Percentiles rank a stretch among this genome's conserved stretches.
Evolutionary conservation across 1,140 invertebrate genomes (phyloP).

Genomic region (Manduca sexta): DNA sequence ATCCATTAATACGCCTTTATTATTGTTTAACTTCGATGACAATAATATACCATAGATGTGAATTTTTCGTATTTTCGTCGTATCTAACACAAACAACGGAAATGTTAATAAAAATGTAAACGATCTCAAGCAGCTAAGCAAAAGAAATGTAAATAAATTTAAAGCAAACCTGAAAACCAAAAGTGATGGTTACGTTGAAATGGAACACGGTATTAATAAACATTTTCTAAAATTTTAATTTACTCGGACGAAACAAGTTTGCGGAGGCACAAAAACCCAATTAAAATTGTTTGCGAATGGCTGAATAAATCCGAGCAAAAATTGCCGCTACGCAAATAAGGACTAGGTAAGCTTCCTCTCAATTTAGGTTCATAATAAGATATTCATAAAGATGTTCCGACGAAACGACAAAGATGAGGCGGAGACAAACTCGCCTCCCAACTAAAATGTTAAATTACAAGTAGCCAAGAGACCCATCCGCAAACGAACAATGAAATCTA

Average conservation of each 20-base stretch:
- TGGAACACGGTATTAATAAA: constrained; percentile 6
- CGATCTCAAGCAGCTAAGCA: too few relatives aligned
- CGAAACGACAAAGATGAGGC: constrained; percentile 37
- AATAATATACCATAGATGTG: too few relatives aligned
- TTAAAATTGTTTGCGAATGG: constrained; percentile 68
- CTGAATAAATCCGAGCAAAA: constrained; percentile 59
- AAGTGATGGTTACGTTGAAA: constrained; percentile 1
- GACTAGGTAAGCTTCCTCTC: constrained; percentile 60
- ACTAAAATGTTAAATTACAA: constrained; percentile 56
- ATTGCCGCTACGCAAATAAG: constrained; percentile 61
- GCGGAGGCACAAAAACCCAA: constrained; percentile 61
- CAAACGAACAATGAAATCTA: constrained; percentile 19
- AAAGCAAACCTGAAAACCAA: too few relatives aligned
- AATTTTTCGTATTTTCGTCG: too few relatives aligned
- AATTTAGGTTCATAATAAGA: constrained; percentile 68
- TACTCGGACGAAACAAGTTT: constrained; percentile 44
- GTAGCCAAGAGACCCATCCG: constrained; percentile 21
- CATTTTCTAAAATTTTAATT: constrained; percentile 19
- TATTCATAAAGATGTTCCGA: constrained; percentile 63
- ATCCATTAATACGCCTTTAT: too few relatives aligned
- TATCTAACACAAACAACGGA: too few relatives aligned
- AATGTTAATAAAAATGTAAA: constrained; percentile 17
- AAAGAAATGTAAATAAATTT: too few relatives aligned
- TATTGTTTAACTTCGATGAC: too few relatives aligned
- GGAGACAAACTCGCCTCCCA: constrained; percentile 31